These are phyloP conservation scores for Pomacea maculata DNA, from an alignment of 1,140 invertebrate genomes.

Conservation along the genomic window DNA sequence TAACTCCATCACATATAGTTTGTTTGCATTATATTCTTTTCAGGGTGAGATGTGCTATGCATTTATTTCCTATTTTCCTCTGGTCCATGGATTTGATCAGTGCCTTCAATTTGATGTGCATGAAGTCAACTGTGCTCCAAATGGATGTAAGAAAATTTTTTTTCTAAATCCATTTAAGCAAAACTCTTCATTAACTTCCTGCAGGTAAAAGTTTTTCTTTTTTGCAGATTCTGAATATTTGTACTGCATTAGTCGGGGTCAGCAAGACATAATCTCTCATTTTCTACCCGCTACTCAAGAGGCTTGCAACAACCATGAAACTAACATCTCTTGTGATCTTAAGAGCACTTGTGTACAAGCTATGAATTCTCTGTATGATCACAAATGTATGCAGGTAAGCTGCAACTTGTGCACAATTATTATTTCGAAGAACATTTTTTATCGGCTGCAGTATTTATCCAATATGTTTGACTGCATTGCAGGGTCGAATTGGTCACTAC, in stretches of 20 bases:
- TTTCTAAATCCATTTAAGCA: not conserved
- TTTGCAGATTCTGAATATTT: slow-evolving; percentile 7
- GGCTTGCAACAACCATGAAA: not conserved
- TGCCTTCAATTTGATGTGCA: slow-evolving; percentile 47
- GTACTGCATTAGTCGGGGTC: not conserved
- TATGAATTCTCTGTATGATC: not conserved
- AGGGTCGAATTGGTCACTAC: too few relatives aligned
- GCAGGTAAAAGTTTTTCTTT: not conserved
- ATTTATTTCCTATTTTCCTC: slow-evolving; percentile 51
- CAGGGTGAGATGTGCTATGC: slow-evolving; percentile 59
- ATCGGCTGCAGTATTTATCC: too few relatives aligned
- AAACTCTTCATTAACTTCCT: not conserved
- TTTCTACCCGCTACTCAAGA: not conserved
- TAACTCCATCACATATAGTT: too few relatives aligned
- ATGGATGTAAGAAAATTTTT: slow-evolving; percentile 15
- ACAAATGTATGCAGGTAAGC: slow-evolving; percentile 1
- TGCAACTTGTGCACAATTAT: not conserved
- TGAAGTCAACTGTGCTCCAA: slow-evolving; percentile 34
- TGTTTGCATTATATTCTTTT: not conserved
- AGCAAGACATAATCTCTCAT: not conserved
- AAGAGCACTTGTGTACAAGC: not conserved
- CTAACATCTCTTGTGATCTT: not conserved
- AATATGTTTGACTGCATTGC: too few relatives aligned
- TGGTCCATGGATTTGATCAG: slow-evolving; percentile 44
- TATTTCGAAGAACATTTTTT: too few relatives aligned